Percentiles rank a stretch among this genome's conserved stretches.
Conservation (phyloP, 2,888 invertebrate genomes). For the Leptinotarsa juncta region DNA sequence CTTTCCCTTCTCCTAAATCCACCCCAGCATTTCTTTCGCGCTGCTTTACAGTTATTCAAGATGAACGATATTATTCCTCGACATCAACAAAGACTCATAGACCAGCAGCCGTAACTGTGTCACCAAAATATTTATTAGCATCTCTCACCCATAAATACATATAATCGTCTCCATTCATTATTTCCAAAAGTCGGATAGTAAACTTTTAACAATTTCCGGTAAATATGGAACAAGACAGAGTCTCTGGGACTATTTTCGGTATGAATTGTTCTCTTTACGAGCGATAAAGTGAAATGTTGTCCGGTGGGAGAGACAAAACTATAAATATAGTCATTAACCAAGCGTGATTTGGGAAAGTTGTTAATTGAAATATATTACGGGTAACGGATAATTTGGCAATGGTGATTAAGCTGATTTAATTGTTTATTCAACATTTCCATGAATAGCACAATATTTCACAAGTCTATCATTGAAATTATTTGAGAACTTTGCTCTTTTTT, state of each 20-base stretch:
- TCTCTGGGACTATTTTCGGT: constrained; percentile 31
- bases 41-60: neutral
- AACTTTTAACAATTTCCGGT: constrained; percentile 37
- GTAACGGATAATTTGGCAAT: neutral
- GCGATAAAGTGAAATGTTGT: constrained; percentile 29
- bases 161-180: constrained; percentile 24
- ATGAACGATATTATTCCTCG: neutral
- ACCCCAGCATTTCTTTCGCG: too few species aligned
- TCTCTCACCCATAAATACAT: neutral
- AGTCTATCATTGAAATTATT: too few species aligned
- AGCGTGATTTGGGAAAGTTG: constrained; percentile 10
- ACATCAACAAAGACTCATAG: neutral
- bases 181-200: constrained; percentile 38
- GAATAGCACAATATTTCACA: too few species aligned
- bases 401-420: constrained; percentile 1
- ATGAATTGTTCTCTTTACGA: constrained; percentile 37
- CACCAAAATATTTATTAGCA: constrained; percentile 1
- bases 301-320: constrained; percentile 19
- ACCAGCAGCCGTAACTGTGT: neutral
- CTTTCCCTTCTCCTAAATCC: neutral
- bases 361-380: constrained; percentile 6
- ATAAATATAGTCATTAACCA: constrained; percentile 14
- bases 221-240: constrained; percentile 34
- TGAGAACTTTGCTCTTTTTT: too few species aligned
- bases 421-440: neutral